phyloP scores from a whole-genome alignment of 2,113 vertebrate genomes.

The Nycticryphes semicollaris region DNA sequence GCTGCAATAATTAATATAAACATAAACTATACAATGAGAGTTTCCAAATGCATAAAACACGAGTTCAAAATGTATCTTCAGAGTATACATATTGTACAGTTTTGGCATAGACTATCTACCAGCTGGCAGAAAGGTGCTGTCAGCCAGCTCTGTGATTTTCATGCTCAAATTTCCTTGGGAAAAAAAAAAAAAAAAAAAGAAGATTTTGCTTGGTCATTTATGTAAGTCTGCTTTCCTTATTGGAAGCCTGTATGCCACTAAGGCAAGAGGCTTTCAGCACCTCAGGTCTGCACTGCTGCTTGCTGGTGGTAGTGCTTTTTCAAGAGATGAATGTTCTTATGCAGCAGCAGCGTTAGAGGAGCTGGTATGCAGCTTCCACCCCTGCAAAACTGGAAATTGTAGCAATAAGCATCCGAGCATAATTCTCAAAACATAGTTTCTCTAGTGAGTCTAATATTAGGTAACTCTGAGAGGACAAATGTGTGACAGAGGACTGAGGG shows the following conservation, averaged over 20 bases:
- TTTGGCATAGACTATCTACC: not conserved
- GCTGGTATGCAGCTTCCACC: not conserved
- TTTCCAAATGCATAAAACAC: not conserved
- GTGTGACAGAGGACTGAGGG: not conserved
- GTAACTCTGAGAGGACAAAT: not conserved
- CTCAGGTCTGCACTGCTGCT: not conserved
- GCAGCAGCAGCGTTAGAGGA: not conserved
- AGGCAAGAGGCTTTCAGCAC: not conserved
- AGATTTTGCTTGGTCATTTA: not conserved
- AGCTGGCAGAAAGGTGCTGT: slow-evolving; percentile 39
- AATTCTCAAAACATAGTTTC: not conserved
- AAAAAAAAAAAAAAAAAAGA: not conserved
- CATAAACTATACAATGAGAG: not conserved
- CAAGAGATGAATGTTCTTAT: not conserved
- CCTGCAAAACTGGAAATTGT: not conserved
- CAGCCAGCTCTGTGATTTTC: not conserved
- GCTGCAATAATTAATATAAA: slow-evolving; percentile 28
- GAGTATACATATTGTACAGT: not conserved
- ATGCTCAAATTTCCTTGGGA: not conserved
- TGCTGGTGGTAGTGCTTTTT: not conserved
- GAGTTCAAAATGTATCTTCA: not conserved
- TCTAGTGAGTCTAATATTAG: not conserved
- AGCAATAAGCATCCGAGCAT: not conserved
- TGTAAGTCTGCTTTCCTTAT: not conserved
- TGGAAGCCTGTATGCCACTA: not conserved